phyloP scores from a whole-genome alignment of 2,113 vertebrate species.

The Planiliza haematocheilus region DNA sequence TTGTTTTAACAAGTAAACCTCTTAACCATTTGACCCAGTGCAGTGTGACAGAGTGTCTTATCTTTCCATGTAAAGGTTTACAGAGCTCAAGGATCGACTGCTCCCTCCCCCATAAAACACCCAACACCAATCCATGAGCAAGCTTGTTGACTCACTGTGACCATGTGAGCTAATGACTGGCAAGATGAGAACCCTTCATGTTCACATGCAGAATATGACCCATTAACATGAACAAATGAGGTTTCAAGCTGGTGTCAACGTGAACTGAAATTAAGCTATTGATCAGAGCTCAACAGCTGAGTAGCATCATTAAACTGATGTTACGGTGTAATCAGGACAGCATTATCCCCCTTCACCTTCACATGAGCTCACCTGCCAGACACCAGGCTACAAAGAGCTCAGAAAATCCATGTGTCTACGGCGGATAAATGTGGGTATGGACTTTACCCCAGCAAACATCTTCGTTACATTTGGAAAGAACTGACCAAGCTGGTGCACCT shows the following conservation, averaged over 20 bases:
- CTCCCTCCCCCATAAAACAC: neutral
- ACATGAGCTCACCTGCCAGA: constrained; percentile 13
- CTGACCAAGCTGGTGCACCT: too few relatives aligned
- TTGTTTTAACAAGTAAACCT: neutral
- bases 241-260: constrained; percentile 22
- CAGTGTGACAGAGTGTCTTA: neutral
- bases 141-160: neutral
- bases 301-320: neutral
- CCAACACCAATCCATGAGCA: neutral
- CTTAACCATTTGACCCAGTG: constrained; percentile 4
- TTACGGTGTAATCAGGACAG: constrained; percentile 8
- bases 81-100: constrained; percentile 1
- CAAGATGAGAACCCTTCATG: neutral
- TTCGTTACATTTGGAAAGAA: neutral
- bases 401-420: constrained; percentile 23
- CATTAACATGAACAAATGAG: constrained; percentile 4
- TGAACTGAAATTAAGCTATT: constrained; percentile 7
- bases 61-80: constrained; percentile 19
- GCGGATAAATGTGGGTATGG: constrained; percentile 3
- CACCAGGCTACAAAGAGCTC: neutral
- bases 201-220: neutral
- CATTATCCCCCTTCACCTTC: constrained; percentile 17
- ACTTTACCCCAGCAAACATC: constrained; percentile 22
- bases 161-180: neutral
- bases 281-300: constrained; percentile 2